Evolutionary conservation across 1,140 invertebrate genomes (phyloP), one percentile per base, ranked within the genome.

Genomic region (Lordiphosa stackelbergi): DNA sequence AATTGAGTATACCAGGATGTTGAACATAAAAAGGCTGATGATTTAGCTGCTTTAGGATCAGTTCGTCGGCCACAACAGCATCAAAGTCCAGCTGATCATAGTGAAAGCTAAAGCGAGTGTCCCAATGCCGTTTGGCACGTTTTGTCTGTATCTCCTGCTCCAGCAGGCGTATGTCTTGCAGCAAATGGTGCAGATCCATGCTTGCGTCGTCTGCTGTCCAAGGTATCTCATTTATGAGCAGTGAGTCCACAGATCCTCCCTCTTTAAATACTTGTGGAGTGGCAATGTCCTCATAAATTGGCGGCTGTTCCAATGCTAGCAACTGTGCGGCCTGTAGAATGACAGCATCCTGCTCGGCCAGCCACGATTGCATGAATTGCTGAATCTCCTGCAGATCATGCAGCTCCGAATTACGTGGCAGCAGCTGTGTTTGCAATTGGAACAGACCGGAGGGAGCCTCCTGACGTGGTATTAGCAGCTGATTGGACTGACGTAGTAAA

Each of bases 381-480:
- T 85, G 56, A 6, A 85, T 87, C n/a, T 85, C 73, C 58, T 79
- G 85, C 7, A 85, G 48, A 47, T 88, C 66, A 3, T 81, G 65
- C 24, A 86, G 19, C 56, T 88, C 85, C 2, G 81, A 84, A 22
- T 87, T 87, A 46, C 69, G 63, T 0, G 66, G 62, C 45, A 85
- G 42, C 16, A 85, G 60, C 35, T 84, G 52, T 0, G 72, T 81
- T 28, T 87, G 58, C 24, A 88, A 47, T 1, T 51, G 55, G 42
- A 88, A 88, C 3, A 88, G 47, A 0, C 84, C 74, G 7, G 85
- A 77, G 5, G 74, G 55, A 3, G 69, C 83, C 6, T 70, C 47
- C 7, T 61, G 58, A 7, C 74, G 64, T 1, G 87, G 88, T 5
- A 89, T 72, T 31, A 90, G 46, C 24, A 90, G 36, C 19, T 79